A percentile compares a stretch with the other conserved stretches of the same genome.
Evolutionary conservation across 37 sponge, comb jelly and placozoan genomes (phyloP).

Genomic region (Aplysina aerophoba): DNA sequence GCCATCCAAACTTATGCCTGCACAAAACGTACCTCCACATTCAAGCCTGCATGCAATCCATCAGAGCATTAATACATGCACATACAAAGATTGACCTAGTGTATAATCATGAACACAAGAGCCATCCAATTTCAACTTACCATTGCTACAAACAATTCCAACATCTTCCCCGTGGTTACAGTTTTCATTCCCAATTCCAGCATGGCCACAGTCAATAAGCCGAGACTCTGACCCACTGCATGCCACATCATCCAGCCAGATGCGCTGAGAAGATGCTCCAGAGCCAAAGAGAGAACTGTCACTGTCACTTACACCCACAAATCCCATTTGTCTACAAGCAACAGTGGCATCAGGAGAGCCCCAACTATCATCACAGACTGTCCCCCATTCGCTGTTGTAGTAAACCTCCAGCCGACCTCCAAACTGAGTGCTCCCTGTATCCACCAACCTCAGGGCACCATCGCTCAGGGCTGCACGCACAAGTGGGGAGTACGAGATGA

Average conservation of each 20-base stretch:
- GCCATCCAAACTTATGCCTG: too few relatives aligned
- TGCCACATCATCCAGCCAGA: not conserved
- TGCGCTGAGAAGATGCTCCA: not conserved
- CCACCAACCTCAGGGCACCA: too few relatives aligned
- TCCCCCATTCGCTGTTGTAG: conserved; percentile 35
- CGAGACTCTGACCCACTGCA: conserved; percentile 13
- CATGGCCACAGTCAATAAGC: not conserved
- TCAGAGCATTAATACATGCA: too few relatives aligned
- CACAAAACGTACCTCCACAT: too few relatives aligned
- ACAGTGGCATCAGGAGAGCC: conserved; percentile 13
- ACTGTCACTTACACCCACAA: not conserved
- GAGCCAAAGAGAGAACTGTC: not conserved
- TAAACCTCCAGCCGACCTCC: conserved; percentile 28
- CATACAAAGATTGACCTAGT: too few relatives aligned
- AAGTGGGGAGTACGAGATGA: too few relatives aligned
- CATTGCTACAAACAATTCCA: conserved; percentile 10
- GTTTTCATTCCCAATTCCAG: not conserved
- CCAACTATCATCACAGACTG: conserved; percentile 32
- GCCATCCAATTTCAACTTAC: not conserved
- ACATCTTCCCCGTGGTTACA: conserved; percentile 10
- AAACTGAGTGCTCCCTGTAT: too few relatives aligned
- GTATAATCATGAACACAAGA: too few relatives aligned
- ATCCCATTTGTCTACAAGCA: conserved; percentile 33
- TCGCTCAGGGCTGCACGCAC: too few relatives aligned
- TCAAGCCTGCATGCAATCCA: too few relatives aligned